Percentiles rank a stretch among this genome's conserved stretches.
phyloP scores from a whole-genome alignment of 1,140 invertebrate genomes.

The Mactra quadrangularis region DNA sequence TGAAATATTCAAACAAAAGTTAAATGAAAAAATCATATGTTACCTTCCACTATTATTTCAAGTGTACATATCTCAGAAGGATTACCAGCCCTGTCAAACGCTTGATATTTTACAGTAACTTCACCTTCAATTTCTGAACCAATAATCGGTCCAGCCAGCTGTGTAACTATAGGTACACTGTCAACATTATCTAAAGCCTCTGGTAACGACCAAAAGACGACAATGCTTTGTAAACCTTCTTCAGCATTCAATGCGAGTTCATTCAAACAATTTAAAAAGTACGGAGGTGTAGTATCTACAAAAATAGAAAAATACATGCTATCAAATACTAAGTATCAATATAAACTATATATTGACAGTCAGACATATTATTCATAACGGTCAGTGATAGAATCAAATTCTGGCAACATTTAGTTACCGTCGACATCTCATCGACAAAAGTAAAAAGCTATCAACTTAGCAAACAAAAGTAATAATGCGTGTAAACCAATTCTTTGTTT shows the following conservation, averaged over 20 bases:
- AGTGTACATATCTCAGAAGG: slow-evolving; percentile 3
- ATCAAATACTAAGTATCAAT: no score
- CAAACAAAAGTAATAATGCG: no score
- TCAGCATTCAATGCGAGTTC: background rate
- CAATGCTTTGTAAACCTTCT: background rate
- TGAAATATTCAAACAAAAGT: no score
- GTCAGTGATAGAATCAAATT: no score
- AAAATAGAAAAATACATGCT: no score
- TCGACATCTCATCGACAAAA: no score
- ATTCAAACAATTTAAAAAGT: background rate
- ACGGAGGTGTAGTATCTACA: background rate
- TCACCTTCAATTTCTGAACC: background rate
- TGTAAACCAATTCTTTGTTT: no score
- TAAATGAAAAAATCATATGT: no score
- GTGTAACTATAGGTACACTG: background rate
- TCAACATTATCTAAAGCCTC: background rate
- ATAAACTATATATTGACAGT: no score
- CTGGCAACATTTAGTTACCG: no score
- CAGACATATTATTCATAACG: no score
- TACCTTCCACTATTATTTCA: background rate
- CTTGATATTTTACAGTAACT: background rate
- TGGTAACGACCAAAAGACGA: background rate
- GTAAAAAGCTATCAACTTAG: no score
- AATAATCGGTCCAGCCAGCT: background rate
- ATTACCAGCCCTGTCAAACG: background rate